Evolutionary conservation across 2,888 invertebrate species (phyloP).

Genomic region (Stegophylla sp.): DNA sequence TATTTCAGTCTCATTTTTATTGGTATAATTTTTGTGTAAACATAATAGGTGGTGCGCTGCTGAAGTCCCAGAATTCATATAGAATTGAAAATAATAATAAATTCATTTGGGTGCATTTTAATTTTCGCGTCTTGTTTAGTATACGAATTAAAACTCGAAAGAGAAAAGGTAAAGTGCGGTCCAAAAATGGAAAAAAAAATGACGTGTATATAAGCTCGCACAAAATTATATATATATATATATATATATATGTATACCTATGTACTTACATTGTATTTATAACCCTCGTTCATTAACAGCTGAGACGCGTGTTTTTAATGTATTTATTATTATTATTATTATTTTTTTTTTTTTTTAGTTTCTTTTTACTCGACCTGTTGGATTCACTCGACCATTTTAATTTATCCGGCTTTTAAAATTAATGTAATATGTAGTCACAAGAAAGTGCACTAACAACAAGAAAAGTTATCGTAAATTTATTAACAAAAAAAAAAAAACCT

Average conservation of each 20-base stretch:
- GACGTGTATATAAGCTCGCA: neutral
- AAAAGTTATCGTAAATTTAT: constrained; percentile 42
- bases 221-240: too few relatives aligned
- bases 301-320: neutral
- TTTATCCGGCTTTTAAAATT: constrained; percentile 25
- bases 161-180: neutral
- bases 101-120: neutral
- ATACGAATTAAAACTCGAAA: neutral
- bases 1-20: constrained; percentile 1
- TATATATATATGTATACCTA: neutral
- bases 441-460: neutral
- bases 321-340: neutral
- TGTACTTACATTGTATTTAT: neutral
- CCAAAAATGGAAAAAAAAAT: neutral
- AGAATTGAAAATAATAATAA: constrained; percentile 25
- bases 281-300: neutral
- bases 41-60: neutral
- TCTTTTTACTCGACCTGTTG: neutral
- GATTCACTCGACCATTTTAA: neutral
- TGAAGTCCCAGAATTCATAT: neutral
- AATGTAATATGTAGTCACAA: neutral
- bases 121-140: neutral
- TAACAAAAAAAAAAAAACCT: neutral
- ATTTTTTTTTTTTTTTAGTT: too few relatives aligned
- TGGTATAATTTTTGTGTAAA: neutral